These are phyloP conservation scores for Apodemus agrarius DNA, from an alignment of 2,797 vertebrate genomes.

Conservation along the genomic window DNA sequence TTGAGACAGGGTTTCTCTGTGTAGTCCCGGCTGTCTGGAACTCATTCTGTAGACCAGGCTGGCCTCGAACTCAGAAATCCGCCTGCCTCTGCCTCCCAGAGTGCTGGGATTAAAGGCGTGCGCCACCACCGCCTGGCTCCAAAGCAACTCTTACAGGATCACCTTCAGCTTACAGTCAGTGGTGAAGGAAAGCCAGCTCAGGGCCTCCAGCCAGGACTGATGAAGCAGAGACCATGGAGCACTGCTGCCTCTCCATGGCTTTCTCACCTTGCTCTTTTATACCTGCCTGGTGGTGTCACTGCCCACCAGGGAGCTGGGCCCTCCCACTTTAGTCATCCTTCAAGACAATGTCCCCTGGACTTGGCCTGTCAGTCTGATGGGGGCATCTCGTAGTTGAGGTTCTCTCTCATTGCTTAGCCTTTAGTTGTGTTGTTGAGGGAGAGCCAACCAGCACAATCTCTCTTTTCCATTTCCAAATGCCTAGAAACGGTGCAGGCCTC, in stretches of 20 bases:
- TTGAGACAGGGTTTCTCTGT: too few species aligned
- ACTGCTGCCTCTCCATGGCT: background rate
- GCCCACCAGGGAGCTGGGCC: background rate
- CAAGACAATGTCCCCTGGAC: background rate
- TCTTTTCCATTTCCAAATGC: background rate
- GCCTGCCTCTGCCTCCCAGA: too few species aligned
- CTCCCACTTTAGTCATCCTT: background rate
- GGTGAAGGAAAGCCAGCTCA: background rate
- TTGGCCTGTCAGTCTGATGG: background rate
- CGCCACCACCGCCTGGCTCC: too few species aligned
- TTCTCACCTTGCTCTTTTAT: background rate
- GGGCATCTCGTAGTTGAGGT: background rate
- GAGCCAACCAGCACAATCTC: background rate
- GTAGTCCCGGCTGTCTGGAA: too few species aligned
- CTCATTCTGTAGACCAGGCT: too few species aligned
- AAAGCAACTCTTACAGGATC: background rate
- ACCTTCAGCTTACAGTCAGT: background rate
- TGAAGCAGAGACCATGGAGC: background rate
- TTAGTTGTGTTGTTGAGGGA: background rate
- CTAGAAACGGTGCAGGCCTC: constrained; percentile 14
- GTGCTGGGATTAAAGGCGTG: too few species aligned
- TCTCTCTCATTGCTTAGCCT: background rate
- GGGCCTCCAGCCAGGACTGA: background rate
- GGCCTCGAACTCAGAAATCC: too few species aligned
- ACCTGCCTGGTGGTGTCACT: background rate